Conservation (phyloP, 2,797 vertebrate species). For the Taenioides sp. region DNA sequence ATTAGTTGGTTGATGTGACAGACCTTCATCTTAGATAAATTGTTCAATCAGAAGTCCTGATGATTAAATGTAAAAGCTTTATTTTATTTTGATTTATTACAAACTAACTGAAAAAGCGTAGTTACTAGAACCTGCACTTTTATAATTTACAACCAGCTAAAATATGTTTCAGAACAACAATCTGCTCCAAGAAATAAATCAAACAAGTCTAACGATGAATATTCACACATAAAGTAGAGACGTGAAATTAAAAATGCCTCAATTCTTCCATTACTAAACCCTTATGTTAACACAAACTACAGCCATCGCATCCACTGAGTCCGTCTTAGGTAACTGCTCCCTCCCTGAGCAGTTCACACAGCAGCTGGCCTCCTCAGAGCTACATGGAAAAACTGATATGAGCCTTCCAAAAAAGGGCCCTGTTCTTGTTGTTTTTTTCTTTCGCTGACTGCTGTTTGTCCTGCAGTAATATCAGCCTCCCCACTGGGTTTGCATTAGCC, state of each 20-base stretch:
- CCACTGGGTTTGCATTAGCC: slow-evolving; percentile 28
- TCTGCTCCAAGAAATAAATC: neutral
- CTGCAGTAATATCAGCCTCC: slow-evolving; percentile 16
- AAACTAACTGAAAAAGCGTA: neutral
- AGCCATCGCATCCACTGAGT: slow-evolving; percentile 1
- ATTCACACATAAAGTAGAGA: too few relatives aligned
- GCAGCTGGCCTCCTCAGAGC: slow-evolving; percentile 22
- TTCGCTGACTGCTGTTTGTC: slow-evolving; percentile 11
- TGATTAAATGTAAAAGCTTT: neutral
- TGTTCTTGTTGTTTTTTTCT: slow-evolving; percentile 18
- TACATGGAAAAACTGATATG: slow-evolving; percentile 20
- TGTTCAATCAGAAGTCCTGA: neutral
- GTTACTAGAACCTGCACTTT: neutral
- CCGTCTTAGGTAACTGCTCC: neutral
- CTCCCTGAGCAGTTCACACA: slow-evolving; percentile 8
- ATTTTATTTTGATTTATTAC: neutral
- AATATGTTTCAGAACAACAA: neutral
- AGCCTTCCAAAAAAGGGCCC: slow-evolving; percentile 14
- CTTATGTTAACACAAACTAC: neutral
- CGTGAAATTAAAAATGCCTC: neutral
- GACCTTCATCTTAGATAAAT: neutral
- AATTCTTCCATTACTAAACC: neutral
- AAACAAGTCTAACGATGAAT: neutral
- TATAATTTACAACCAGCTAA: neutral
- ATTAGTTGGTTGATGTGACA: neutral